Percentiles rank a stretch among this genome's conserved stretches.
phyloP scores from a whole-genome alignment of 2,888 invertebrate species.

The Elegia similella region DNA sequence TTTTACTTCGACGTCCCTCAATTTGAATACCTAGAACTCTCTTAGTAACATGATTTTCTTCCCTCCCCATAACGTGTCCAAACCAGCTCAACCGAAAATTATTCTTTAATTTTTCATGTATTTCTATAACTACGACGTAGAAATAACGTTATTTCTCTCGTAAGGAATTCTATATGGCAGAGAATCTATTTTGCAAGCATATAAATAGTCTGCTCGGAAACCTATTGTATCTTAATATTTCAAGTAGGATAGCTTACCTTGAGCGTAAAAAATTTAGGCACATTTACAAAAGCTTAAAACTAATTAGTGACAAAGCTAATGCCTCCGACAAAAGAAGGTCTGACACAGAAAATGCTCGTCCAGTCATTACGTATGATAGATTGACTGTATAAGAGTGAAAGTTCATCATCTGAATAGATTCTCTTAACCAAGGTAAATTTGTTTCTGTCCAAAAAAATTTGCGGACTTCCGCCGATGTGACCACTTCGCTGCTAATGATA shows the following conservation, averaged over 20 bases:
- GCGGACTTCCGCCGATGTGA: conserved; percentile 47
- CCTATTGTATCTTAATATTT: neutral
- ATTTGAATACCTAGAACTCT: too few relatives aligned
- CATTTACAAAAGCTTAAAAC: conserved; percentile 32
- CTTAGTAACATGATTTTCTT: too few relatives aligned
- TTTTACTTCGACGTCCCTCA: too few relatives aligned
- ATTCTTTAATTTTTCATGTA: too few relatives aligned
- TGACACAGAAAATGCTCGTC: conserved; percentile 48
- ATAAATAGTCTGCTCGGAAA: neutral
- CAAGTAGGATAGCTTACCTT: neutral
- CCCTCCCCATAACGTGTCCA: too few relatives aligned
- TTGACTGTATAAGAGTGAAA: conserved; percentile 63
- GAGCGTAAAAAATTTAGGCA: neutral
- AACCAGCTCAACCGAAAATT: too few relatives aligned
- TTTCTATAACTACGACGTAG: too few relatives aligned
- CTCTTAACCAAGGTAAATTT: conserved; percentile 53
- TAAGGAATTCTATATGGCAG: too few relatives aligned
- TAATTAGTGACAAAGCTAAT: conserved; percentile 43
- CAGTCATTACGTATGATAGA: conserved; percentile 60
- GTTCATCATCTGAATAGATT: conserved; percentile 54
- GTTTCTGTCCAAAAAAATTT: conserved; percentile 53
- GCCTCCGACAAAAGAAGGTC: conserved; percentile 47
- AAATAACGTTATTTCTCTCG: too few relatives aligned
- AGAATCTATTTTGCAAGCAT: neutral
- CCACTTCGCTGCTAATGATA: conserved; percentile 69